These are phyloP conservation scores for Parauchenoglanis punctatus DNA, from an alignment of 2,797 vertebrate genomes.

Conservation along the genomic window DNA sequence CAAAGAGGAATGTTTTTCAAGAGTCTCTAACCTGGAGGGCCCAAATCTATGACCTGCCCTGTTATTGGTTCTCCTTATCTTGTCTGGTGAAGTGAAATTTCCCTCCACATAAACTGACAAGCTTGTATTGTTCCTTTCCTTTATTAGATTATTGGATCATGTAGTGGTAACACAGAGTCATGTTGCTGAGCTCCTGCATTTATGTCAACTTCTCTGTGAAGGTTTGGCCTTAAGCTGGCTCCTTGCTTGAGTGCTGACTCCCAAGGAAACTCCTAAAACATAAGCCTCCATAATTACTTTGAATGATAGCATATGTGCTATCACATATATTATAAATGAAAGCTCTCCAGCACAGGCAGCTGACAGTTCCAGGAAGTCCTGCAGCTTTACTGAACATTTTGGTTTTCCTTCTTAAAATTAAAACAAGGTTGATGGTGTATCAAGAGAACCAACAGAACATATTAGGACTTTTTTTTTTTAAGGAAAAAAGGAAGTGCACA, in stretches of 20 bases:
- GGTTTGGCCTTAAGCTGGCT: slow-evolving; percentile 39
- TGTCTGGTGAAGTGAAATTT: neutral
- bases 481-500: neutral
- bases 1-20: slow-evolving; percentile 35
- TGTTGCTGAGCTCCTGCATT: neutral
- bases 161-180: neutral
- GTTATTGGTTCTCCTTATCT: neutral
- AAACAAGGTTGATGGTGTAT: slow-evolving; percentile 26
- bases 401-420: slow-evolving; percentile 28
- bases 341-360: slow-evolving; percentile 35
- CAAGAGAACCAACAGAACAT: slow-evolving; percentile 7
- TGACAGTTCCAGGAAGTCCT: slow-evolving; percentile 35
- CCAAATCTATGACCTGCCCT: neutral
- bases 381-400: slow-evolving; percentile 43
- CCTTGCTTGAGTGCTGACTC: slow-evolving; percentile 60
- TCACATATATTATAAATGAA: slow-evolving; percentile 56
- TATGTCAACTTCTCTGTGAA: neutral
- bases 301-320: slow-evolving; percentile 43
- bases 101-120: neutral
- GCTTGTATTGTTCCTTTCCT: neutral
- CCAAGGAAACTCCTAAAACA: slow-evolving; percentile 54
- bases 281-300: slow-evolving; percentile 48
- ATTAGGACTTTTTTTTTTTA: slow-evolving; percentile 4
- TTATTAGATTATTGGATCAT: slow-evolving; percentile 11
- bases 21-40: slow-evolving; percentile 25